Evolutionary conservation across 53 echinoderm and acorn worm species (phyloP).

Genomic region (Luidia sarsii): DNA sequence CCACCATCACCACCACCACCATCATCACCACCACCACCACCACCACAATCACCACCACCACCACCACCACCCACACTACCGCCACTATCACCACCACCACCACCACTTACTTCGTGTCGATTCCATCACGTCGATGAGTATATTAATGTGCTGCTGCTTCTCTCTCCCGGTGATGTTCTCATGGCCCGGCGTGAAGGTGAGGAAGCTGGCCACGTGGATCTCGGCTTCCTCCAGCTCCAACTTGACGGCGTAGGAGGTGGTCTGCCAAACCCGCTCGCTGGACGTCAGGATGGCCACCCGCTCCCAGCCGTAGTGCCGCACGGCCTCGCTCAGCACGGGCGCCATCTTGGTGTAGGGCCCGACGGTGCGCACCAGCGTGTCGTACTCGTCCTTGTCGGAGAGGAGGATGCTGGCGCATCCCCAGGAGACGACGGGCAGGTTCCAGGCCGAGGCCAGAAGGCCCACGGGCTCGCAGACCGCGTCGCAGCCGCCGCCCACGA

Average conservation of each 20-base stretch:
- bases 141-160: not conserved
- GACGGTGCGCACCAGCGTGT: slow-evolving; percentile 69
- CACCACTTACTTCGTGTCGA: slow-evolving; percentile 63
- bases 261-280: slow-evolving; percentile 64
- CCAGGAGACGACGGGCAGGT: slow-evolving; percentile 77
- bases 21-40: no score
- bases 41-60: no score
- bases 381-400: slow-evolving; percentile 63
- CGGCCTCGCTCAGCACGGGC: slow-evolving; percentile 50
- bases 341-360: slow-evolving; percentile 66
- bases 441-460: slow-evolving; percentile 75
- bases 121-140: slow-evolving; percentile 31
- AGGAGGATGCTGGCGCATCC: slow-evolving; percentile 62
- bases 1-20: no score
- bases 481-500: slow-evolving; percentile 76
- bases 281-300: slow-evolving; percentile 68
- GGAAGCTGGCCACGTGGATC: slow-evolving; percentile 36
- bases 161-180: slow-evolving; percentile 2
- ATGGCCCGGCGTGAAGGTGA: slow-evolving; percentile 64
- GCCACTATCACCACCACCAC: no score
- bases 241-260: slow-evolving; percentile 67
- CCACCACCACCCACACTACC: no score
- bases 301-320: slow-evolving; percentile 52
- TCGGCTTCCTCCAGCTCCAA: slow-evolving; percentile 21
- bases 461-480: slow-evolving; percentile 76